Conservation (phyloP, 2,113 vertebrate species). For the Chaenocephalus aceratus region DNA sequence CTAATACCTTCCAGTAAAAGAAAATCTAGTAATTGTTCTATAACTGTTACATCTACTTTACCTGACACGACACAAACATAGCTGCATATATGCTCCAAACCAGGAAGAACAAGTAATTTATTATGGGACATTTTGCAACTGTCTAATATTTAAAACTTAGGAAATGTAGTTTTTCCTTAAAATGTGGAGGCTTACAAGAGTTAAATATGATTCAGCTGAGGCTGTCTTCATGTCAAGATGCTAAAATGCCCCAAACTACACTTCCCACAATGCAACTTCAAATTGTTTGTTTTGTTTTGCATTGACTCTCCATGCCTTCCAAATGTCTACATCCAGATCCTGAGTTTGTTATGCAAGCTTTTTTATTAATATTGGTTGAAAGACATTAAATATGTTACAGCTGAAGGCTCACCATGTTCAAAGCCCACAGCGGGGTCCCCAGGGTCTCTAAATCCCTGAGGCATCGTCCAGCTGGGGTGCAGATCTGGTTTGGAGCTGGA, state of each 20-base stretch:
- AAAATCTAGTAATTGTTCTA: too few relatives aligned
- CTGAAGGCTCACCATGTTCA: conserved; percentile 74
- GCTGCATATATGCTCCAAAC: too few relatives aligned
- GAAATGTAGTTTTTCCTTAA: neutral
- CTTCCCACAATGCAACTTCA: too few relatives aligned
- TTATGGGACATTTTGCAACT: neutral
- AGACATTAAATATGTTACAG: conserved; percentile 12
- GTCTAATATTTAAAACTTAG: too few relatives aligned
- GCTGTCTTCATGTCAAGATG: too few relatives aligned
- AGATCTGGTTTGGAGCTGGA: conserved; percentile 82
- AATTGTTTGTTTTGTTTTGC: neutral
- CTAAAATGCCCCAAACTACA: too few relatives aligned
- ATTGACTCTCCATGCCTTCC: neutral
- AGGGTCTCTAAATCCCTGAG: conserved; percentile 72
- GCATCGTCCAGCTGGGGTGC: conserved; percentile 70
- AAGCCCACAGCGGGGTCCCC: conserved; percentile 62
- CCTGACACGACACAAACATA: too few relatives aligned
- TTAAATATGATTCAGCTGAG: neutral
- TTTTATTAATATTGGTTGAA: neutral
- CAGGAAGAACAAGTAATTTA: neutral
- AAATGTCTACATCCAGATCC: neutral
- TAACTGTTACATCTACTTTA: neutral
- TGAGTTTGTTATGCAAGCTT: neutral
- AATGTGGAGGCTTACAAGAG: neutral
- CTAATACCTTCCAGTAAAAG: neutral